Evolutionary conservation across 2,113 vertebrate species (phyloP), one percentile per base, ranked within the genome.

Genomic region (Zosterops hypoxanthus): DNA sequence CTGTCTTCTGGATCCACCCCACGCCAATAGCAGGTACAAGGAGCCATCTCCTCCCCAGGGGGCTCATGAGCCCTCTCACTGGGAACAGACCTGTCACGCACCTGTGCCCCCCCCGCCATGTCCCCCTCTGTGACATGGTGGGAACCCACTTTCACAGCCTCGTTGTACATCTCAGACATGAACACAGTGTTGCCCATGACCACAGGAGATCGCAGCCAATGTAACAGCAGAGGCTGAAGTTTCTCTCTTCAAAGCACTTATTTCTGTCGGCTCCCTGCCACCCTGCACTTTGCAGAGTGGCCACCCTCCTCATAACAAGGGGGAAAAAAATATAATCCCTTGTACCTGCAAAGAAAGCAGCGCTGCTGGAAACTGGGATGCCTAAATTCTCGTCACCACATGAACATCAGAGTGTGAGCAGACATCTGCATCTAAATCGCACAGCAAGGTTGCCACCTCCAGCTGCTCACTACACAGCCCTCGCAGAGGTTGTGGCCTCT

Each of bases 1-100:
- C 98, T 56, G 95, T 97, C 72, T 98, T 98, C 91, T 98, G 98
- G 98, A 98, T 98, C 87, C 98, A 98, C 77, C 98, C 98, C 31
- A 96, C 96, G 0, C 95, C 97, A 4, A 96, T 98, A 83, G 96
- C 98, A 97, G 98, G 98, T 98, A 98, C 26, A 23, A 73, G 13
- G 14, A 70, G 49, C 8, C 24, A 24, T 9, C 36, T 82, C 55
- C 12, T 63, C 31, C 26, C 13, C 18, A 1, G 26, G 39, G 17
- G 46, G 17, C 33, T 94, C 26, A 9, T 44, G 17, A 88, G 34
- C 13, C 39, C 55, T 42, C 23, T 49, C 29, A 2, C 64, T 4
- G 9, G 69, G 73, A 79, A 24, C 69, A 83, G 50, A 36, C 36
- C 36, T 36, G 36, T 36, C 36, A 36, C 36, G 36, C 36, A 61